Percentiles rank a stretch among this genome's conserved stretches.
phyloP scores from a whole-genome alignment of 2,113 vertebrate species.

The Tamias sibiricus region DNA sequence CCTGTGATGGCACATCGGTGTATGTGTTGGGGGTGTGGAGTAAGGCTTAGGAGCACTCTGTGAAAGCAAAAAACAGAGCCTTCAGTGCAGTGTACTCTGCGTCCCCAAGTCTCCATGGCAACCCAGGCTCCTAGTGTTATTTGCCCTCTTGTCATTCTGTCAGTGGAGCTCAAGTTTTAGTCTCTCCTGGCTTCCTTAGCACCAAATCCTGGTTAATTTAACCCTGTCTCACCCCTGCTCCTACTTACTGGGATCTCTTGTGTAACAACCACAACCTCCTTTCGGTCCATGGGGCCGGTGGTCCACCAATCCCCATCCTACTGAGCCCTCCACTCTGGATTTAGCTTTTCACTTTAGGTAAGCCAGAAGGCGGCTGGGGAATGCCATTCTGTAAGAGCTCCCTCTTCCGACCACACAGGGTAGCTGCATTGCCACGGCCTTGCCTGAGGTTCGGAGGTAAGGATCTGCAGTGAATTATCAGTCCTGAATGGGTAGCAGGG shows the following conservation, averaged over 20 bases:
- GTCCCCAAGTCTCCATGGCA: slow-evolving; percentile 44
- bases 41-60: neutral
- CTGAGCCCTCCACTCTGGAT: neutral
- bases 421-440: too few relatives aligned
- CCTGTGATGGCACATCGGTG: neutral
- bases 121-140: slow-evolving; percentile 18
- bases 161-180: neutral
- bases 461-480: neutral
- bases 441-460: neutral
- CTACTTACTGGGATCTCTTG: neutral
- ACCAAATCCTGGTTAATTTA: neutral
- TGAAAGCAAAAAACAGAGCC: neutral
- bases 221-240: neutral
- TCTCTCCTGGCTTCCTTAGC: neutral
- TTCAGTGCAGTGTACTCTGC: neutral
- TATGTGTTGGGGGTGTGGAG: neutral
- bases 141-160: neutral
- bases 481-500: neutral
- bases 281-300: fast-evolving
- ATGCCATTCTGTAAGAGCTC: neutral
- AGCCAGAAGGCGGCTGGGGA: neutral
- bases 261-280: neutral
- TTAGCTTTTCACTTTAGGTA: neutral
- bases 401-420: neutral
- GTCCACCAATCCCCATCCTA: neutral